These are phyloP conservation scores for Colletes collaris DNA, from an alignment of 2,888 invertebrate species.

Conservation along the genomic window DNA sequence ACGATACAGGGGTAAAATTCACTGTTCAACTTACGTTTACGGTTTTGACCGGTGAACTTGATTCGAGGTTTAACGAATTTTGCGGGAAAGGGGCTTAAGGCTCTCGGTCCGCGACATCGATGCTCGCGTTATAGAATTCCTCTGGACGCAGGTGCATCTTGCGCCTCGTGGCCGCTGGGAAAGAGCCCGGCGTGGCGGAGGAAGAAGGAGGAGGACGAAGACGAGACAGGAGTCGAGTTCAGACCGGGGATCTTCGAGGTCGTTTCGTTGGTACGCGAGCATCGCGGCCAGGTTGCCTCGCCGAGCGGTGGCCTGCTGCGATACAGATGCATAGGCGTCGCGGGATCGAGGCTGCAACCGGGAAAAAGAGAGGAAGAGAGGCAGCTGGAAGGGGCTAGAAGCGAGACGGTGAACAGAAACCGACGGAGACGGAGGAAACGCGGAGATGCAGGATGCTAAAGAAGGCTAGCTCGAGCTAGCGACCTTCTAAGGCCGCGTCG, in stretches of 20 bases:
- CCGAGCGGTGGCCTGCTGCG: slow-evolving; percentile 11
- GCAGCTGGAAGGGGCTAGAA: neutral
- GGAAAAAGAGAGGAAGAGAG: slow-evolving; percentile 34
- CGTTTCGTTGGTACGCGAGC: slow-evolving; percentile 48
- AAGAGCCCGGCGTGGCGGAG: slow-evolving; percentile 11
- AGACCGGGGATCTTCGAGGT: slow-evolving; percentile 52
- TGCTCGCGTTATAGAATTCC: slow-evolving; percentile 44
- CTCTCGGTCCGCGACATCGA: neutral
- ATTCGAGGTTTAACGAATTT: no score
- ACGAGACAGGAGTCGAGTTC: slow-evolving; percentile 42
- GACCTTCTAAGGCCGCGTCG: slow-evolving; percentile 80
- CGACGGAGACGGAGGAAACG: slow-evolving; percentile 44
- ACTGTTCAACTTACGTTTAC: no score
- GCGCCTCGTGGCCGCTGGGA: slow-evolving; percentile 31
- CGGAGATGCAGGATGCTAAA: slow-evolving; percentile 75
- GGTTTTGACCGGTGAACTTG: no score
- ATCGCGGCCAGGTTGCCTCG: slow-evolving; percentile 47
- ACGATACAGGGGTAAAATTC: no score
- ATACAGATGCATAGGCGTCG: slow-evolving; percentile 59
- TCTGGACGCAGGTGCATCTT: slow-evolving; percentile 59
- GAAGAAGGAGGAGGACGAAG: slow-evolving; percentile 16
- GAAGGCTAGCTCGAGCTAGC: slow-evolving; percentile 79
- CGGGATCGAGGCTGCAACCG: slow-evolving; percentile 36
- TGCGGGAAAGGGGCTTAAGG: neutral
- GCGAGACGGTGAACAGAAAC: neutral